A percentile compares a stretch with the other conserved stretches of the same genome.
Conservation (phyloP, 1,140 invertebrate genomes). For the Mamestra configurata region DNA sequence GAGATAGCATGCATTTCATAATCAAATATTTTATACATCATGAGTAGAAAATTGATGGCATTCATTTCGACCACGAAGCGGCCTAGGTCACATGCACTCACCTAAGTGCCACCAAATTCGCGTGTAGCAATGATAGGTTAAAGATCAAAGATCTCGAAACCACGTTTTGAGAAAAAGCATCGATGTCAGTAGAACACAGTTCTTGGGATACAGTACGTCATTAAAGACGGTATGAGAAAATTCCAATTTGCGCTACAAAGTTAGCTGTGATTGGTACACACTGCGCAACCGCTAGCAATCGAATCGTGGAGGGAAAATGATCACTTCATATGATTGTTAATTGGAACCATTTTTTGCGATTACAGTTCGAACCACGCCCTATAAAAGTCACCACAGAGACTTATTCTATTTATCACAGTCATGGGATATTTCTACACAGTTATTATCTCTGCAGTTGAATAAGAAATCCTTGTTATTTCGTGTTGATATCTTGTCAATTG, state of each 20-base stretch:
- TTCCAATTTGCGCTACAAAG: slow-evolving; percentile 36
- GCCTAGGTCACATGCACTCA: neutral
- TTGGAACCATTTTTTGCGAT: slow-evolving; percentile 20
- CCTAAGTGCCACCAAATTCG: neutral
- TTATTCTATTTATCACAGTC: neutral
- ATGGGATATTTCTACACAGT: neutral
- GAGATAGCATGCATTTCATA: too few species aligned
- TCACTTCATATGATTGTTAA: slow-evolving; percentile 26
- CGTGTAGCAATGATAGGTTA: neutral
- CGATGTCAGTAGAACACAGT: slow-evolving; percentile 29
- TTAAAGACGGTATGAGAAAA: slow-evolving; percentile 40
- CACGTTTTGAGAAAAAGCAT: slow-evolving; percentile 19
- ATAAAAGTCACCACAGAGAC: neutral
- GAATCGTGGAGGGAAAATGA: slow-evolving; percentile 21
- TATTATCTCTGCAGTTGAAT: neutral
- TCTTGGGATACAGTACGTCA: slow-evolving; percentile 9
- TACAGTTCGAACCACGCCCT: neutral
- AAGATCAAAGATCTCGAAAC: slow-evolving; percentile 22
- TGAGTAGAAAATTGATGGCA: too few species aligned
- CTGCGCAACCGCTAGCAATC: slow-evolving; percentile 7
- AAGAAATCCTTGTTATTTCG: slow-evolving; percentile 16
- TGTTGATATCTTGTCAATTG: slow-evolving; percentile 1
- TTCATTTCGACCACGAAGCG: neutral
- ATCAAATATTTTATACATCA: too few species aligned
- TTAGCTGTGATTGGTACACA: slow-evolving; percentile 13